Base-by-base conservation (phyloP, 2,888 invertebrate genomes). In the Chymomyza caudatula region DNA sequence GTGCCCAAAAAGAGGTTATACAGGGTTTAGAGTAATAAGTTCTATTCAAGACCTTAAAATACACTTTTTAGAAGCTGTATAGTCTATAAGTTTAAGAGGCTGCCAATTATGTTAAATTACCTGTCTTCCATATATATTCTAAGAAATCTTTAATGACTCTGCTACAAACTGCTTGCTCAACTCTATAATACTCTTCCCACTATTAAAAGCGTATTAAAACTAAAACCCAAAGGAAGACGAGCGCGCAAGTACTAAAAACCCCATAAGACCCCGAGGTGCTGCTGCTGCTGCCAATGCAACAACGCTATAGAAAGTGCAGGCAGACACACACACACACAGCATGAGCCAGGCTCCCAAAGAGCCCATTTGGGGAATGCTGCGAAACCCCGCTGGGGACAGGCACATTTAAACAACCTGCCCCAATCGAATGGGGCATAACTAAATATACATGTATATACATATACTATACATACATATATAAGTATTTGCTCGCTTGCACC, bases 401-500 rank as follows among this genome's bases (percentile, higher is more conserved):
- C 78, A 71, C 76, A 76, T 76, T 78, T 73, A 76, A 83, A 73
- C 83, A 83, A 80, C 78, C 83, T 83, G 82, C 71, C 65, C 52
- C 13, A 52, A n/a, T 20, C n/a, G 23, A 13, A 13, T 52, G 23
- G 22, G 29, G 29, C 29, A 37, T 37, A 37, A 37, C 29, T 37
- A 37, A 37, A 37, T 11, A 37, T 11, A 37, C 2, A 6, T 29
- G 11, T 11, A 29, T 29, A 11, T 29, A 6, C 11, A 37, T 37
- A 37, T 25, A 4, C 25, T 25, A 37, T 37, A 37, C 11, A 37
- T 37, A 11, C 11, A 2, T 37, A 37, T 37, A 13, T 37, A 37
- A 37, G 29, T 42, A 42, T 56, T n/a, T 47, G 47, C 63, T 29
- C 47, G 47, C 71, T 83, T 77, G 79, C 80, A 80, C 80, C 84